These are phyloP conservation scores for Ptychobarbus kaznakovi DNA, from an alignment of 2,797 vertebrate species.

Conservation along the genomic window DNA sequence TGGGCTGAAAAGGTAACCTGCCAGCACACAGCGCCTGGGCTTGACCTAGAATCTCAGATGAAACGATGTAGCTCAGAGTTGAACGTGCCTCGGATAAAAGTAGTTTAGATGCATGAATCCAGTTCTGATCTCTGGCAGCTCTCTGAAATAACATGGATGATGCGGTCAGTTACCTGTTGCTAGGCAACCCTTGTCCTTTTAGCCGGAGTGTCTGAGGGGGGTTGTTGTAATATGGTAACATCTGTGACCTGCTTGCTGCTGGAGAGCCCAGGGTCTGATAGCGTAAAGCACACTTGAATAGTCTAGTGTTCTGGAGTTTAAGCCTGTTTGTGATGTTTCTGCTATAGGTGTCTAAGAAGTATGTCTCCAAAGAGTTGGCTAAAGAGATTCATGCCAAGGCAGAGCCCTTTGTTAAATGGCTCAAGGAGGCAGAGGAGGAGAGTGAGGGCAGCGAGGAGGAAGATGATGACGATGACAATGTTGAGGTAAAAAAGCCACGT, in stretches of 20 bases:
- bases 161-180: slow-evolving; percentile 12
- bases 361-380: slow-evolving; percentile 97
- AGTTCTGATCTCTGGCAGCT: neutral
- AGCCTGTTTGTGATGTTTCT: slow-evolving; percentile 2
- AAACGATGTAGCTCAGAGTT: neutral
- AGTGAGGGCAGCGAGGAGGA: slow-evolving; percentile 95
- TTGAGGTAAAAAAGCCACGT: slow-evolving; percentile 68
- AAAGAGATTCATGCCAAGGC: slow-evolving; percentile 98
- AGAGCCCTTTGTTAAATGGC: slow-evolving; percentile 96
- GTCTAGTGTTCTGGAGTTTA: neutral
- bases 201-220: neutral
- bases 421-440: slow-evolving; percentile 98
- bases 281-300: neutral
- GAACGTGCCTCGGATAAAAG: neutral
- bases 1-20: slow-evolving; percentile 94
- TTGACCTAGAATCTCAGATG: neutral
- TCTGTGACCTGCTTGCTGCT: neutral
- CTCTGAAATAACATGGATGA: neutral
- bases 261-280: neutral
- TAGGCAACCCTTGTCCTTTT: slow-evolving; percentile 9
- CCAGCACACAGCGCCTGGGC: neutral
- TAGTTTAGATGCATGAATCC: neutral
- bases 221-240: neutral
- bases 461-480: slow-evolving; percentile 80
- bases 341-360: slow-evolving; percentile 94